Percentiles rank a stretch among this genome's conserved stretches.
Evolutionary conservation across 2,113 vertebrate genomes (phyloP).

Genomic region (Promerops cafer): DNA sequence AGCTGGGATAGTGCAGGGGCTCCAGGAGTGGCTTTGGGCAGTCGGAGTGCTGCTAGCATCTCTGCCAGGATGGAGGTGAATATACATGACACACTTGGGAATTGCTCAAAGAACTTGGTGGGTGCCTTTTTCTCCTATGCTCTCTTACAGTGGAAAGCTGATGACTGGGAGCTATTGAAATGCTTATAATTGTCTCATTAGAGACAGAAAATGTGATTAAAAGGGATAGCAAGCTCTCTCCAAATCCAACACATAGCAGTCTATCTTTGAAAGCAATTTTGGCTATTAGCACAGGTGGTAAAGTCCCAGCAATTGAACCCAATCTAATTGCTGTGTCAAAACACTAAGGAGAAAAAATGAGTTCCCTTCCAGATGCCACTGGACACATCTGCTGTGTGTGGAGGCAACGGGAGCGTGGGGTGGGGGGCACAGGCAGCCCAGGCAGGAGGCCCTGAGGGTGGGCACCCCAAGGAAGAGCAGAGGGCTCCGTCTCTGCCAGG

Average conservation of each 20-base stretch:
- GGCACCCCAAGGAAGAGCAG: background rate
- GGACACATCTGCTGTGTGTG: rapidly evolving
- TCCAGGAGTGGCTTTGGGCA: background rate
- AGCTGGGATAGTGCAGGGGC: background rate
- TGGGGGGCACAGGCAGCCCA: background rate
- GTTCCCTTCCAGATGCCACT: background rate
- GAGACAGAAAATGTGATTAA: slow-evolving; percentile 29
- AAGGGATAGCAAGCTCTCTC: background rate
- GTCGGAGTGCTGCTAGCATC: background rate
- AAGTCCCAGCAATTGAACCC: slow-evolving; percentile 3
- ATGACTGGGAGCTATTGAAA: background rate
- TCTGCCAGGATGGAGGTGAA: background rate
- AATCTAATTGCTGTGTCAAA: background rate
- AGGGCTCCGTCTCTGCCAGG: background rate
- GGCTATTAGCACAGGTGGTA: slow-evolving; percentile 1
- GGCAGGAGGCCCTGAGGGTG: too few species aligned
- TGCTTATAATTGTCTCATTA: slow-evolving; percentile 16
- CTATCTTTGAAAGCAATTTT: background rate
- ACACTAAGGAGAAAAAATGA: background rate
- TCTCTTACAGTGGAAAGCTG: background rate
- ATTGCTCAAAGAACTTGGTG: background rate
- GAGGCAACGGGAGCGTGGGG: rapidly evolving
- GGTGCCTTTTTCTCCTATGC: background rate
- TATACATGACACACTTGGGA: background rate
- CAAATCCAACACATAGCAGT: background rate